Conservation (phyloP, 2,113 vertebrate genomes). For the Ailuropoda melanoleuca region DNA sequence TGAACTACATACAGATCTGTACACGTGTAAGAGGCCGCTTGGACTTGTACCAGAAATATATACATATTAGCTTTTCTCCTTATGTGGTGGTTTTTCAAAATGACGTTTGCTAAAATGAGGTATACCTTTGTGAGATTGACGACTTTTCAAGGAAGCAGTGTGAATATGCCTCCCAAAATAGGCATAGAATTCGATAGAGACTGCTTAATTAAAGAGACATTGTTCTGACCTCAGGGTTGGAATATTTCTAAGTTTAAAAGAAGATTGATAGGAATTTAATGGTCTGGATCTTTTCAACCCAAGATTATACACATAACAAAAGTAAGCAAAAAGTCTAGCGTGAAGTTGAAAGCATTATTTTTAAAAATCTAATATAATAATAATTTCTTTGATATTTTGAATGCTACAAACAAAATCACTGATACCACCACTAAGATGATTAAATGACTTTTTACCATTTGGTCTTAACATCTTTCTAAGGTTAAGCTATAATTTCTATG, state of each 20-base stretch:
- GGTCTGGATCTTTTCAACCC: neutral
- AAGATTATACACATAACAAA: neutral
- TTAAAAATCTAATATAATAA: neutral
- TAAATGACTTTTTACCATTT: neutral
- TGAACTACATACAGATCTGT: neutral
- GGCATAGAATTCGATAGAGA: neutral
- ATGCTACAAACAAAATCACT: neutral
- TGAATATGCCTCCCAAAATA: neutral
- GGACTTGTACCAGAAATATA: neutral
- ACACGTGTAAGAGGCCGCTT: neutral
- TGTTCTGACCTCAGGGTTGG: neutral
- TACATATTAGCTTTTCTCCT: neutral
- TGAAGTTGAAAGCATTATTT: neutral
- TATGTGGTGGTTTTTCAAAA: slow-evolving; percentile 7
- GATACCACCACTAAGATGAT: neutral
- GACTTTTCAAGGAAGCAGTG: neutral
- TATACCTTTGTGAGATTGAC: neutral
- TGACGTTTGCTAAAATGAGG: neutral
- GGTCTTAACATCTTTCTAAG: neutral
- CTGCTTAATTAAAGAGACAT: neutral
- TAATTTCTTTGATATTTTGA: neutral
- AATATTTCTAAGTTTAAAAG: slow-evolving; percentile 26
- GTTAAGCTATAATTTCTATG: neutral
- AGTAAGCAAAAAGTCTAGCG: neutral
- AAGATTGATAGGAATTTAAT: neutral